Conservation (phyloP, 2,797 vertebrate species). For the Alfaro cultratus region DNA sequence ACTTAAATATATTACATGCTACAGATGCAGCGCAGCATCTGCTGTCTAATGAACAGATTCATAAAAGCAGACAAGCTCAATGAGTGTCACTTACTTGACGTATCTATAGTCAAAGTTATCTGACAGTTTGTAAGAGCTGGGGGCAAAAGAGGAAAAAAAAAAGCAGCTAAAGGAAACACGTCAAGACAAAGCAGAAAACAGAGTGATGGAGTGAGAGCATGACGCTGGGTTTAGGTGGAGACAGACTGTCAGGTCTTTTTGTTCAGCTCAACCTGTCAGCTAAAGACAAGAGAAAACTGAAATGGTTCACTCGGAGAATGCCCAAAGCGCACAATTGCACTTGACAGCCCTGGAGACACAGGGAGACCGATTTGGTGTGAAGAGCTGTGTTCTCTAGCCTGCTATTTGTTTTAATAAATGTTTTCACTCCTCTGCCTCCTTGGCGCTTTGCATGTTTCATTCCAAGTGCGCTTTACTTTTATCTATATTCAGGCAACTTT, state of each 20-base stretch:
- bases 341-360: conserved; percentile 43
- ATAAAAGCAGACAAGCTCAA: conserved; percentile 42
- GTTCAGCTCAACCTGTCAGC: conserved; percentile 70
- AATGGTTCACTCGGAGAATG: conserved; percentile 69
- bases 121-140: conserved; percentile 60
- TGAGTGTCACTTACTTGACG: conserved; percentile 48
- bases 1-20: conserved; percentile 33
- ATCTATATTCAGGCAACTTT: conserved; percentile 33
- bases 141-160: conserved; percentile 20
- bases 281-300: conserved; percentile 70
- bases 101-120: conserved; percentile 63
- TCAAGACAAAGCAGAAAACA: conserved; percentile 64
- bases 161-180: conserved; percentile 50
- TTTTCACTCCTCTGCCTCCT: conserved; percentile 22
- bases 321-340: conserved; percentile 62
- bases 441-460: conserved; percentile 38
- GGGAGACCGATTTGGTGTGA: conserved; percentile 52
- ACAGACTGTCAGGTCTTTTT: conserved; percentile 68
- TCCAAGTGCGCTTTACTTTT: conserved; percentile 47
- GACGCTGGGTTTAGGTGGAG: conserved; percentile 48
- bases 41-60: conserved; percentile 45
- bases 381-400: conserved; percentile 38
- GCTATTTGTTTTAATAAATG: conserved; percentile 71
- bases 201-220: conserved; percentile 61
- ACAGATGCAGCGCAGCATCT: conserved; percentile 31